phyloP scores from a whole-genome alignment of 2,888 invertebrate species.

The Coenonympha glycerion region DNA sequence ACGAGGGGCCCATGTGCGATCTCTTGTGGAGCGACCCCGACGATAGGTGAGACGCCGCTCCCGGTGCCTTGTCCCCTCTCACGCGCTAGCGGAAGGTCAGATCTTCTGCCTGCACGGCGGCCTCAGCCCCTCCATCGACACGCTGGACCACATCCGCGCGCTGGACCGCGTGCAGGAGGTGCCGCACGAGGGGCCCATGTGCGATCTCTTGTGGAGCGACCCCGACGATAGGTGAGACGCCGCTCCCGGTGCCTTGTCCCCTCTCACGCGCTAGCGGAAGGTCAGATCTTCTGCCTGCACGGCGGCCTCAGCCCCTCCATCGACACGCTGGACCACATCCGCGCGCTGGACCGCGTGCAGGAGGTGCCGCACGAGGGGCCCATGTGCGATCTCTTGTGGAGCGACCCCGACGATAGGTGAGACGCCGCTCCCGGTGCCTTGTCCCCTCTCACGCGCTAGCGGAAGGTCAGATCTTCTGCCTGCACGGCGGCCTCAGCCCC shows the following conservation, averaged over 20 bases:
- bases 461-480: conserved; percentile 99
- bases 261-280: too few relatives aligned
- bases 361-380: conserved; percentile 93
- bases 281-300: conserved; percentile 99
- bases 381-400: neutral
- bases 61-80: too few relatives aligned
- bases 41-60: conserved; percentile 81
- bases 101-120: conserved; percentile 99
- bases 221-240: conserved; percentile 73
- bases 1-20: conserved; percentile 99
- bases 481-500: conserved; percentile 98
- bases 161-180: conserved; percentile 98
- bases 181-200: conserved; percentile 84
- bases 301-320: conserved; percentile 98
- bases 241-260: too few relatives aligned
- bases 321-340: conserved; percentile 99
- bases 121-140: conserved; percentile 98
- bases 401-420: conserved; percentile 72
- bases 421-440: neutral
- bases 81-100: conserved; percentile 97
- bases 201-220: neutral
- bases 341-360: conserved; percentile 97
- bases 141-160: conserved; percentile 98
- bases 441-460: too few relatives aligned
- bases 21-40: conserved; percentile 99